These are phyloP conservation scores for Barnardius zonarius DNA, from an alignment of 2,113 vertebrate species.

Conservation along the genomic window DNA sequence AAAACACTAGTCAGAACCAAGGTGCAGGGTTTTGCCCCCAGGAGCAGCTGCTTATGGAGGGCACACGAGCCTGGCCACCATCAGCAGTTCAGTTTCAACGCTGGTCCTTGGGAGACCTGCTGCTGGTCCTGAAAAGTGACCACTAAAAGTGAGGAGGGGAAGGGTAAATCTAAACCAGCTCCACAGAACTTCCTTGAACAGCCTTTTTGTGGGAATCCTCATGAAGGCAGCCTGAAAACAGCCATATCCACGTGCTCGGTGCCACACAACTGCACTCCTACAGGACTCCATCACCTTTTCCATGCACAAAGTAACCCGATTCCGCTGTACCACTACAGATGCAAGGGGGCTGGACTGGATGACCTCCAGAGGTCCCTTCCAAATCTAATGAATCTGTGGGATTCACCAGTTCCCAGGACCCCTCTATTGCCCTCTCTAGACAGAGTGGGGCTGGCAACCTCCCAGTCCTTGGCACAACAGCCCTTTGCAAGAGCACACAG, in stretches of 20 bases:
- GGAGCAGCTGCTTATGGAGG: background rate
- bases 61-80: fast-evolving
- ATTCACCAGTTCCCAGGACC: background rate
- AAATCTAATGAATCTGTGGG: background rate
- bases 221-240: fast-evolving
- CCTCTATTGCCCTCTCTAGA: background rate
- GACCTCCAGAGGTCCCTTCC: background rate
- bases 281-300: background rate
- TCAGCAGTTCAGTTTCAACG: background rate
- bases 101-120: background rate
- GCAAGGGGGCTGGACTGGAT: background rate
- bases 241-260: fast-evolving
- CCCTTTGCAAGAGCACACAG: background rate
- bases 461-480: background rate
- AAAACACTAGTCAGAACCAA: background rate
- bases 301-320: background rate
- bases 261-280: background rate
- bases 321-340: background rate
- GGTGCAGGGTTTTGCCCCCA: background rate
- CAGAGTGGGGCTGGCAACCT: background rate
- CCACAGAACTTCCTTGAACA: background rate
- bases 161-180: background rate
- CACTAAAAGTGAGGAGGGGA: background rate
- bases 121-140: background rate
- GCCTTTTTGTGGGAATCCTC: background rate